These are phyloP conservation scores for Turritopsis rubra DNA, from an alignment of 30 jellyfish, hydroid and myxozoan genomes.

Conservation along the genomic window DNA sequence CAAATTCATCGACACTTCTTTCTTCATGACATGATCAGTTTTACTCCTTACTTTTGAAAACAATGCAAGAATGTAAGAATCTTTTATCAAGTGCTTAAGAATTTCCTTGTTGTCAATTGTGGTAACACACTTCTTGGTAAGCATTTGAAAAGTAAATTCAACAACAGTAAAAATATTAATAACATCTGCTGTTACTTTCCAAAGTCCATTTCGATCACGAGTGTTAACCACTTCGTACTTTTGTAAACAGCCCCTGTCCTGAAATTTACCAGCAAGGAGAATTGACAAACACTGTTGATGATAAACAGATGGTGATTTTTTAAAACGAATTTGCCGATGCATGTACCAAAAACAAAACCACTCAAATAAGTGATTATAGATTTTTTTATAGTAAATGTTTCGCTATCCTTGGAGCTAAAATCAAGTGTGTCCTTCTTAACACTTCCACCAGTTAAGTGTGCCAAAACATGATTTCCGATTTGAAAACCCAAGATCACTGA, in stretches of 20 bases:
- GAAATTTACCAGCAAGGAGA: slow-evolving; percentile 28
- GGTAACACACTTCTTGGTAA: background rate
- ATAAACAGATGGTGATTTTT: background rate
- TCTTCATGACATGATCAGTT: background rate
- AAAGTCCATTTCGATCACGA: slow-evolving; percentile 36
- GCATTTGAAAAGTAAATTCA: background rate
- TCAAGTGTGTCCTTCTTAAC: background rate
- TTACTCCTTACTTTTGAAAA: background rate
- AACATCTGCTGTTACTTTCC: slow-evolving; percentile 36
- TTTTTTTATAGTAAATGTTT: background rate
- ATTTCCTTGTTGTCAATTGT: slow-evolving; percentile 1
- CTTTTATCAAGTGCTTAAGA: background rate
- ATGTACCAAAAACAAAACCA: background rate
- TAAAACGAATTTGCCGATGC: background rate
- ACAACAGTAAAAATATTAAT: background rate
- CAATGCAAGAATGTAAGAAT: background rate
- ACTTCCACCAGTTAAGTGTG: slow-evolving; percentile 38
- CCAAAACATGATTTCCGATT: slow-evolving; percentile 60
- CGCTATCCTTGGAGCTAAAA: background rate
- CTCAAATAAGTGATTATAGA: background rate
- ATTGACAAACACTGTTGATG: slow-evolving; percentile 40
- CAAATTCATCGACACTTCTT: background rate
- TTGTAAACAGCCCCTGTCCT: background rate
- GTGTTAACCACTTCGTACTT: slow-evolving; percentile 44
- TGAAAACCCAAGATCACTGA: slow-evolving; percentile 25